Evolutionary conservation across 2,888 invertebrate genomes (phyloP), one percentile per base, ranked within the genome.

Genomic region (Sepiola atlantica): DNA sequence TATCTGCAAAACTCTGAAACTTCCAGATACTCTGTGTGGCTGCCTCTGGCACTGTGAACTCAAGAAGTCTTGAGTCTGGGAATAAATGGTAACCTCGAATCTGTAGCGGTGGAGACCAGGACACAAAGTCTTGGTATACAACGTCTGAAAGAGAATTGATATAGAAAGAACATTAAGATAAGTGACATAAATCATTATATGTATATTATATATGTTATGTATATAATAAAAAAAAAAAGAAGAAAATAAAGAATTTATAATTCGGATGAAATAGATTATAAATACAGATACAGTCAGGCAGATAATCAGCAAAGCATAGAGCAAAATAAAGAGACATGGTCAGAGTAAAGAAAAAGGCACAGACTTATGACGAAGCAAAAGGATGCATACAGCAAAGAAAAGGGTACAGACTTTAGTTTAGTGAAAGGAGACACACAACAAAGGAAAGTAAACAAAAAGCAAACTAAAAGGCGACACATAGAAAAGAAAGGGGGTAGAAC

Each of bases 11-110:
- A 93, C 93, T 93, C n/a, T 93, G 95, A 57, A 95, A 95, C 32
- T 94, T 94, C 95, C 95, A 95, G 28, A 55, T 94, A 28, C 94
- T 94, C 35, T 93, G 77, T 90, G 94, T 94, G 24, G 95, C 92
- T 35, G 93, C 94, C 90, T 94, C 94, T 18, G 95, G 95, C n/a
- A 95, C 95, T 28, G 55, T 90, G 90, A 95, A 95, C 54, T 94
- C 94, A 77, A 95, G 45, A n/a, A 92, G 92, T 55, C 55, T 45
- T 55, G 92, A 92, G 55, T 92, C 92, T 55, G 92, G 92, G 45
- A 92, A 92, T 32, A 92, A 45, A 92, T 54, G 92, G 28, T 92
- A 92, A 45, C 92, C 92, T 92, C 92, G 92, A 8, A 92, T 92
- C 45, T 92, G 92, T 92, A 92, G 20, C 54, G 92, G 92, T n/a